phyloP scores from a whole-genome alignment of 2,888 invertebrate species.

The Meiosimyza decipiens region DNA sequence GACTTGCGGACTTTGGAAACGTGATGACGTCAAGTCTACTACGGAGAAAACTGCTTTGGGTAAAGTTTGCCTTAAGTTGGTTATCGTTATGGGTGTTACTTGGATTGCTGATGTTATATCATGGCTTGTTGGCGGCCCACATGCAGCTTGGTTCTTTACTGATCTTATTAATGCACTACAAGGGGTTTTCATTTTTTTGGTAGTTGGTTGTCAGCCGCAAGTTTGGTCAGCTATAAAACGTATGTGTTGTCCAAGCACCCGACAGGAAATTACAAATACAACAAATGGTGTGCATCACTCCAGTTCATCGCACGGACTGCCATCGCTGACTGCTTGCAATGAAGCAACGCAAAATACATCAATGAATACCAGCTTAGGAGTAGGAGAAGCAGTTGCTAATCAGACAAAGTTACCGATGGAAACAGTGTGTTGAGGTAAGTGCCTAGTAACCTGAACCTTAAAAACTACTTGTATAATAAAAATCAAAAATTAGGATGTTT shows the following conservation, averaged over 20 bases:
- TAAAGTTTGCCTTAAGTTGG: conserved; percentile 86
- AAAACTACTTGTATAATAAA: too few relatives aligned
- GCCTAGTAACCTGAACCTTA: conserved; percentile 20
- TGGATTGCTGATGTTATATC: conserved; percentile 87
- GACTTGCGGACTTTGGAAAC: conserved; percentile 88
- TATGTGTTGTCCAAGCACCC: conserved; percentile 72
- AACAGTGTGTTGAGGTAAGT: conserved; percentile 71
- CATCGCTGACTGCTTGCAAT: conserved; percentile 73
- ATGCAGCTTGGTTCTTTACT: conserved; percentile 84
- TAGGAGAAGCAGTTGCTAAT: conserved; percentile 1
- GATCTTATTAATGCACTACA: conserved; percentile 88
- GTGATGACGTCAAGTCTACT: conserved; percentile 88
- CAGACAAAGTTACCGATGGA: conserved; percentile 71
- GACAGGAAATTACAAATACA: conserved; percentile 69
- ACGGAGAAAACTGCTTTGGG: conserved; percentile 84
- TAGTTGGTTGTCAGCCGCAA: conserved; percentile 90
- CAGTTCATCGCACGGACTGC: conserved; percentile 82
- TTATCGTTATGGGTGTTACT: conserved; percentile 83
- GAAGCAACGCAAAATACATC: conserved; percentile 60
- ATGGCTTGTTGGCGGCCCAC: conserved; percentile 84
- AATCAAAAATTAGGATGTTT: too few relatives aligned
- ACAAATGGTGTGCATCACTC: conserved; percentile 78
- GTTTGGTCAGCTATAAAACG: conserved; percentile 77
- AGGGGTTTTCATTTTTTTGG: conserved; percentile 89
- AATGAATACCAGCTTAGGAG: conserved; percentile 47